Percentiles rank a stretch among this genome's conserved stretches.
phyloP scores from a whole-genome alignment of 2,888 invertebrate species.

The Apeira syringaria region DNA sequence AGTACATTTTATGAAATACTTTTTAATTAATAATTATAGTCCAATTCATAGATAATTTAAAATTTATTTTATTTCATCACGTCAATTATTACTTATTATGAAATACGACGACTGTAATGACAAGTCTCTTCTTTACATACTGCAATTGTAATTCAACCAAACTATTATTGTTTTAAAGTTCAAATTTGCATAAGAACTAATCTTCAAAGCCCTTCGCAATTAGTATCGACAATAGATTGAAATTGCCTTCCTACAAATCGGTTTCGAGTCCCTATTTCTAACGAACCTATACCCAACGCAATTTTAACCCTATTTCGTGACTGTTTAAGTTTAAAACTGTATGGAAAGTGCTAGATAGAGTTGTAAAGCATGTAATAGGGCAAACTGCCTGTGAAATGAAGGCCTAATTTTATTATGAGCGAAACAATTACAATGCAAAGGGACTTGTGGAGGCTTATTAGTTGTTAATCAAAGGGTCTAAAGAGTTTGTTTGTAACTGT shows the following conservation, averaged over 20 bases:
- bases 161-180: conserved; percentile 8
- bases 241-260: conserved; percentile 29
- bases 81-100: no score
- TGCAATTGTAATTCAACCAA: no score
- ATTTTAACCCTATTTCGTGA: neutral
- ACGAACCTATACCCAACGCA: neutral
- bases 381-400: conserved; percentile 56
- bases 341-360: conserved; percentile 3
- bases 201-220: conserved; percentile 17
- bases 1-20: no score
- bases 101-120: no score
- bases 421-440: conserved; percentile 38
- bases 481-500: conserved; percentile 7
- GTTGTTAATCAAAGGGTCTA: conserved; percentile 15
- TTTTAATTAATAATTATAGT: no score
- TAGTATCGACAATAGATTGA: conserved; percentile 32
- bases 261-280: conserved; percentile 17
- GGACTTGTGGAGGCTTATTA: conserved; percentile 16
- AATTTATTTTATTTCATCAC: no score
- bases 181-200: conserved; percentile 13
- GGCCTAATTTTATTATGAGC: conserved; percentile 59
- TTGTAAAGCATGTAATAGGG: conserved; percentile 16
- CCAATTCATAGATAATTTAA: no score
- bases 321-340: neutral
- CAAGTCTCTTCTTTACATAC: no score